A percentile compares a stretch with the other conserved stretches of the same genome.
These are phyloP conservation scores for Hypselothyrea guttata DNA, from an alignment of 2,888 invertebrate species.

Conservation along the genomic window DNA sequence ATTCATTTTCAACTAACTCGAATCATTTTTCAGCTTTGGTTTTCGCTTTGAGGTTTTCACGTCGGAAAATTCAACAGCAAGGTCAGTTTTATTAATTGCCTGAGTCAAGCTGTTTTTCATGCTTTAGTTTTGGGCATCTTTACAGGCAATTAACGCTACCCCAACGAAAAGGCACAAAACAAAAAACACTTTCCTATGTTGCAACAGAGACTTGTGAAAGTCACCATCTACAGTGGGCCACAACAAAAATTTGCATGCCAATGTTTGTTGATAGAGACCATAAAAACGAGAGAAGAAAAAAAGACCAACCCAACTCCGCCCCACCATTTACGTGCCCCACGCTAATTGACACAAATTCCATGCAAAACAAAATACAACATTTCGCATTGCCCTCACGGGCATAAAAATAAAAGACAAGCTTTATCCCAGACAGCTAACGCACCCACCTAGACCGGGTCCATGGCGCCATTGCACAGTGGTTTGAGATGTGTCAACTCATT, in stretches of 20 bases:
- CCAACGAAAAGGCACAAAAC: slow-evolving; percentile 24
- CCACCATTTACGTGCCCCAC: slow-evolving; percentile 50
- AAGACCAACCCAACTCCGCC: background rate
- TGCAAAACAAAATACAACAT: slow-evolving; percentile 46
- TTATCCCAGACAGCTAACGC: slow-evolving; percentile 52
- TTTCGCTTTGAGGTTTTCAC: slow-evolving; percentile 30
- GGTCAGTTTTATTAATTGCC: slow-evolving; percentile 73
- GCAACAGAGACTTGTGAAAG: slow-evolving; percentile 68
- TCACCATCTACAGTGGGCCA: slow-evolving; percentile 38
- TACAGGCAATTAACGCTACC: slow-evolving; percentile 74
- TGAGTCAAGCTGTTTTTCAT: slow-evolving; percentile 36
- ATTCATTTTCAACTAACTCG: slow-evolving; percentile 42
- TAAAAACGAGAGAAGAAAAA: slow-evolving; percentile 6
- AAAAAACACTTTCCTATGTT: slow-evolving; percentile 73
- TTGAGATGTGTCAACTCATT: background rate
- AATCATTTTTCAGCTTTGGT: slow-evolving; percentile 33
- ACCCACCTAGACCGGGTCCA: slow-evolving; percentile 49
- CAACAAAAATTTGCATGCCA: slow-evolving; percentile 63
- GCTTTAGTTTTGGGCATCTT: slow-evolving; percentile 63
- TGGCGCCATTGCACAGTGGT: slow-evolving; percentile 36
- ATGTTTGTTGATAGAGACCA: slow-evolving; percentile 23
- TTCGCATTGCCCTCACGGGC: slow-evolving; percentile 44
- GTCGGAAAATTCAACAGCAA: slow-evolving; percentile 64
- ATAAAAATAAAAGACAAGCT: slow-evolving; percentile 56
- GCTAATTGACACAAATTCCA: slow-evolving; percentile 75